These are phyloP conservation scores for Myotis findleyi DNA, from an alignment of 2,797 vertebrate genomes.

Conservation along the genomic window DNA sequence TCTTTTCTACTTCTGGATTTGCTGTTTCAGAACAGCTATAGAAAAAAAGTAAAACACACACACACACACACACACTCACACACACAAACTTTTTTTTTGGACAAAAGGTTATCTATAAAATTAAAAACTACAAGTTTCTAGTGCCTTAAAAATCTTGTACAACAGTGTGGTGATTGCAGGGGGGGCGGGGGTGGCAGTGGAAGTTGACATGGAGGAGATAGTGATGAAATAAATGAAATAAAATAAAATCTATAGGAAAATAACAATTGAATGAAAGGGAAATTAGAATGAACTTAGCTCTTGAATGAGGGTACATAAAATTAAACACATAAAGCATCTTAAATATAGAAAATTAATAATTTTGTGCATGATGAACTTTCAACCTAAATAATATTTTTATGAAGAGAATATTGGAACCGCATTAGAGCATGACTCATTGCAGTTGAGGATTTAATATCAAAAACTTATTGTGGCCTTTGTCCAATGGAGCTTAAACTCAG, in stretches of 20 bases:
- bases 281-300: background rate
- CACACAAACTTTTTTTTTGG: background rate
- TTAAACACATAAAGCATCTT: background rate
- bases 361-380: background rate
- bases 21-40: background rate
- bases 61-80: background rate
- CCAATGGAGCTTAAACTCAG: background rate
- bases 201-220: no score
- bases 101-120: background rate
- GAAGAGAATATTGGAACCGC: background rate
- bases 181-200: no score
- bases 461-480: background rate
- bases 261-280: constrained; percentile 8
- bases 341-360: constrained; percentile 25
- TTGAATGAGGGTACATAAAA: background rate
- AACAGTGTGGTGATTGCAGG: no score
- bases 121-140: background rate
- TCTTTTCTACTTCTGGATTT: background rate
- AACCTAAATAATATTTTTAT: background rate
- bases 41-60: background rate
- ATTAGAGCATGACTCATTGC: background rate
- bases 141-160: background rate
- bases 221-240: no score
- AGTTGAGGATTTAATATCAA: background rate
- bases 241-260: background rate